phyloP scores from a whole-genome alignment of 1,140 invertebrate genomes.

The Latrodectus geometricus region DNA sequence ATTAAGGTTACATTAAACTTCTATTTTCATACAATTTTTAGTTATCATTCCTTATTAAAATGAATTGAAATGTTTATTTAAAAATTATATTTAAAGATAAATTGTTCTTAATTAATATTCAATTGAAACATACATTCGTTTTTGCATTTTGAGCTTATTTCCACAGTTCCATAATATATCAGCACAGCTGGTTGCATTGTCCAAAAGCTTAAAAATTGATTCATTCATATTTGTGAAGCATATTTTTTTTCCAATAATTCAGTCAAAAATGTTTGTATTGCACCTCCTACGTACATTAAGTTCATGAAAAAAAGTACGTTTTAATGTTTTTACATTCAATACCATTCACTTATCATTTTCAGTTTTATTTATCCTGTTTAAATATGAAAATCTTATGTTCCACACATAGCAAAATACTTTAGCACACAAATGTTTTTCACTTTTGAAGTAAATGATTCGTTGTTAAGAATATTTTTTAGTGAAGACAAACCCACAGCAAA shows the following conservation, averaged over 20 bases:
- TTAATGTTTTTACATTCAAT: not conserved
- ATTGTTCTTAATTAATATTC: no score
- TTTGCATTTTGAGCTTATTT: not conserved
- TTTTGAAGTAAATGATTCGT: not conserved
- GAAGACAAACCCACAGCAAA: not conserved
- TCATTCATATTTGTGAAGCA: not conserved
- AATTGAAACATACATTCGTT: not conserved
- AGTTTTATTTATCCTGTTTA: not conserved
- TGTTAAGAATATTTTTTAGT: not conserved
- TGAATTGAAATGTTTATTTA: no score
- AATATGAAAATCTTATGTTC: no score
- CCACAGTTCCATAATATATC: not conserved
- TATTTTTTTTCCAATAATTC: not conserved
- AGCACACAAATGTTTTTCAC: not conserved
- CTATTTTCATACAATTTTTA: no score
- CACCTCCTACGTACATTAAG: constrained; percentile 7
- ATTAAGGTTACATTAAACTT: no score
- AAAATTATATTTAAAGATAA: no score
- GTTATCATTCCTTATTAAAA: no score
- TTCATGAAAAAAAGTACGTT: no score
- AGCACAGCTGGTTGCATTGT: not conserved
- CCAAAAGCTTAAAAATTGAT: not conserved
- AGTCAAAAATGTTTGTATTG: constrained; percentile 12
- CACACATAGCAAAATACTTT: not conserved
- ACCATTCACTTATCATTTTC: not conserved